phyloP scores from a whole-genome alignment of 1,140 invertebrate genomes.

The Reticulitermes speratus region DNA sequence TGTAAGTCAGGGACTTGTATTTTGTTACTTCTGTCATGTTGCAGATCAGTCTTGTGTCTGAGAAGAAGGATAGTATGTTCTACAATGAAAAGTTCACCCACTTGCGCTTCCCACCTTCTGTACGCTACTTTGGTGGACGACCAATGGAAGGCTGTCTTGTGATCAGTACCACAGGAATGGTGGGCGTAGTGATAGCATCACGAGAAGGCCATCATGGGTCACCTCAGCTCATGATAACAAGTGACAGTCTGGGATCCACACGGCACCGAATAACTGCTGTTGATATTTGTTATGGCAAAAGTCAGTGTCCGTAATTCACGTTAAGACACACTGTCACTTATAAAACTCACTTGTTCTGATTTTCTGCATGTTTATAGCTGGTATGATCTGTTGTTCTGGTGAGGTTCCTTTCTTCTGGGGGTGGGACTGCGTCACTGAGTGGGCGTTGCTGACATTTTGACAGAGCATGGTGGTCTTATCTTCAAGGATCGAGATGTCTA shows the following conservation, averaged over 20 bases:
- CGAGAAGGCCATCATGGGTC: neutral
- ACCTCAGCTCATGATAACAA: conserved; percentile 49
- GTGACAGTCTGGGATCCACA: conserved; percentile 70
- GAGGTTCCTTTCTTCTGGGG: neutral
- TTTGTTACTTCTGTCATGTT: conserved; percentile 33
- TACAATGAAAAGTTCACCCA: conserved; percentile 86
- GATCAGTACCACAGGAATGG: conserved; percentile 70
- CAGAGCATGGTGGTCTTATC: no score
- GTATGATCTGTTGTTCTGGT: neutral
- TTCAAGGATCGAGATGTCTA: no score
- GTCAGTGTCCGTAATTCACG: conserved; percentile 45
- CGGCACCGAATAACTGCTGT: conserved; percentile 73
- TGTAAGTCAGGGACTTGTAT: no score
- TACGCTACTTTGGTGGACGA: conserved; percentile 82
- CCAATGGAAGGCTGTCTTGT: conserved; percentile 78
- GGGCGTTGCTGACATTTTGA: no score
- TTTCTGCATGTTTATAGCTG: neutral
- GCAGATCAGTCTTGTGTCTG: conserved; percentile 59
- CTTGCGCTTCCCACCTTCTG: conserved; percentile 71
- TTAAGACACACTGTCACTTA: neutral
- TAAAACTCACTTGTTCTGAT: neutral
- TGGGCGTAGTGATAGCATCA: conserved; percentile 28
- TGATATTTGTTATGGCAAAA: conserved; percentile 73
- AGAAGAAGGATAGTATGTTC: conserved; percentile 76
- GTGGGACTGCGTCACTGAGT: no score